A percentile compares a stretch with the other conserved stretches of the same genome.
Conservation (phyloP, 2,113 vertebrate genomes). For the Leucopsar rothschildi region DNA sequence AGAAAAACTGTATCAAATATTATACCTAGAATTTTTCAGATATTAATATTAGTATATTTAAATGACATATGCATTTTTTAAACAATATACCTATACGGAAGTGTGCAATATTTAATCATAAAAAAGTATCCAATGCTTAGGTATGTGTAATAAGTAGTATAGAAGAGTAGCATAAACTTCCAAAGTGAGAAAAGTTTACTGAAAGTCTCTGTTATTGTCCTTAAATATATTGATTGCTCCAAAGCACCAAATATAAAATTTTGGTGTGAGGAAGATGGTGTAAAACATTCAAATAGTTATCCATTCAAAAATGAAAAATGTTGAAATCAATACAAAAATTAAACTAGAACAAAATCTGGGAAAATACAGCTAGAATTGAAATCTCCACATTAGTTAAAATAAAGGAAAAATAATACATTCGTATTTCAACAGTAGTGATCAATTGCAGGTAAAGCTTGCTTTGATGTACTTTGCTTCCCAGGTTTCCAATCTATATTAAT, state of each 20-base stretch:
- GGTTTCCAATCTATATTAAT: not conserved
- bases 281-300: not conserved
- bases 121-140: not conserved
- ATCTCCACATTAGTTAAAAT: not conserved
- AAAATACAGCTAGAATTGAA: not conserved
- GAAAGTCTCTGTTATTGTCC: not conserved
- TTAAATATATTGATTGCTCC: not conserved
- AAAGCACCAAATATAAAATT: not conserved
- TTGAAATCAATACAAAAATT: not conserved
- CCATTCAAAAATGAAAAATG: not conserved
- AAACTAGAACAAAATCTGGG: not conserved
- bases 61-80: not conserved
- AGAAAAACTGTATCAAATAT: not conserved
- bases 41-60: not conserved
- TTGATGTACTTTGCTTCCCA: not conserved
- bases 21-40: not conserved
- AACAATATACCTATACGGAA: not conserved
- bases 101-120: not conserved
- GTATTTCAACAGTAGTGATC: not conserved
- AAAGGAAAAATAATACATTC: not conserved
- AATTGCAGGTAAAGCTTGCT: not conserved
- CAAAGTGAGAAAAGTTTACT: not conserved
- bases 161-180: not conserved
- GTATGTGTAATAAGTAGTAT: not conserved
- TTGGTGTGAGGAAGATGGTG: not conserved